Base-by-base conservation (phyloP, 2,113 vertebrate species). In the Pluvialis apricaria region DNA sequence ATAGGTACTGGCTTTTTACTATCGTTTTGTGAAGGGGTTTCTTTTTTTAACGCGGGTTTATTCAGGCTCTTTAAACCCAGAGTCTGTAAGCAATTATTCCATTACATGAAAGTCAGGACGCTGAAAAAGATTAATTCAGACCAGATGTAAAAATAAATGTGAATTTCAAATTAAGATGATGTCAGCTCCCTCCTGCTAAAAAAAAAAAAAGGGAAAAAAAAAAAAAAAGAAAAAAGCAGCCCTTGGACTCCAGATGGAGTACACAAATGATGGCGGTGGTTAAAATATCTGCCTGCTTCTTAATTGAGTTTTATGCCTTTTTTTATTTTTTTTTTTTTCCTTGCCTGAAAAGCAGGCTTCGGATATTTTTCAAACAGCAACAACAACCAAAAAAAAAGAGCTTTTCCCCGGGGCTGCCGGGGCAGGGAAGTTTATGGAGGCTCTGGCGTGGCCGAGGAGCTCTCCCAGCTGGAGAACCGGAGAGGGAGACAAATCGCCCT, bases 61-160 rank as follows among this genome's bases (percentile, higher is more conserved):
- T 87, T 84, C 85, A 86, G 86, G 80, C 91, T 94, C 75, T 93
- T 96, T 89, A 91, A 95, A 94, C 44, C 55, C 83, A 0, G 90
- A 96, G 96, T 96, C 98, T 98, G 98, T 93, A 98, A 98, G 97
- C 98, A 98, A 98, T 98, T 98, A 98, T 97, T 98, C 97, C 98
- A 97, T 97, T 97, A 97, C 97, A 98, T 98, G 97, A 98, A 98
- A 98, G 97, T 96, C 96, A 94, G 94, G 55, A 97, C 85, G 92
- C 97, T 97, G 97, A 89, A 97, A 96, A 96, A 97, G 97, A 97
- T 97, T 98, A 98, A 98, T 97, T 98, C 97, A 97, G 95, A 98
- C 97, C 98, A 98, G 98, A 98, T 98, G 98, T 97, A 97, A 97
- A 98, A 98, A 98, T 97, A 97, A 97, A 98, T 98, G 97, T 85